Conservation (phyloP, 2,797 vertebrate species). For the Bucorvus abyssinicus region DNA sequence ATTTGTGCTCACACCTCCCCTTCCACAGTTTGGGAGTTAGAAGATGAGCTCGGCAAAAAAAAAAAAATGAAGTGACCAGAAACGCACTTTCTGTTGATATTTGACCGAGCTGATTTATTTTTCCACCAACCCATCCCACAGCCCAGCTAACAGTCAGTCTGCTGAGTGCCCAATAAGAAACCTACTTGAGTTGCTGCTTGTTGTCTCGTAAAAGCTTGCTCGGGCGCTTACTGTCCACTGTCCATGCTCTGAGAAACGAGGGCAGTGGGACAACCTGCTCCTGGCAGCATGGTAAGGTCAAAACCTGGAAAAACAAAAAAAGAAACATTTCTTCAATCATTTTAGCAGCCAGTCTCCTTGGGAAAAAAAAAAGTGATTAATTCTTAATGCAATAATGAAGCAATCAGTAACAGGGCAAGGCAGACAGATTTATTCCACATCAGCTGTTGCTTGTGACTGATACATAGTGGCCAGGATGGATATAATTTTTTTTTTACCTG, state of each 20-base stretch:
- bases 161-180: fast-evolving
- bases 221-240: slow-evolving; percentile 78
- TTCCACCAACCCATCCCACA: not conserved
- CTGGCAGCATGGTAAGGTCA: slow-evolving; percentile 81
- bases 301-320: slow-evolving; percentile 69
- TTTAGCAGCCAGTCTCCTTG: not conserved
- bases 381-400: not conserved
- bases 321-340: not conserved
- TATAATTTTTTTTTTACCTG: not conserved
- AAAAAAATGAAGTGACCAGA: not conserved
- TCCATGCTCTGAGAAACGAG: slow-evolving; percentile 87
- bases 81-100: not conserved
- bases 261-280: slow-evolving; percentile 75
- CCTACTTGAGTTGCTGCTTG: slow-evolving; percentile 81
- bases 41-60: not conserved
- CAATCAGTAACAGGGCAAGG: not conserved
- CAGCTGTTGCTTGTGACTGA: not conserved
- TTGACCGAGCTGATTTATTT: not conserved
- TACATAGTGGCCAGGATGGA: not conserved
- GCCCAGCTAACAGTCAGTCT: not conserved
- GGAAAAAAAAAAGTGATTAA: not conserved
- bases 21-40: not conserved
- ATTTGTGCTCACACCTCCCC: not conserved
- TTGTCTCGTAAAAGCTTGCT: slow-evolving; percentile 81
- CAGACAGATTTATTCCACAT: not conserved